phyloP scores from a whole-genome alignment of 2,113 vertebrate genomes.

The Okapia johnstoni region DNA sequence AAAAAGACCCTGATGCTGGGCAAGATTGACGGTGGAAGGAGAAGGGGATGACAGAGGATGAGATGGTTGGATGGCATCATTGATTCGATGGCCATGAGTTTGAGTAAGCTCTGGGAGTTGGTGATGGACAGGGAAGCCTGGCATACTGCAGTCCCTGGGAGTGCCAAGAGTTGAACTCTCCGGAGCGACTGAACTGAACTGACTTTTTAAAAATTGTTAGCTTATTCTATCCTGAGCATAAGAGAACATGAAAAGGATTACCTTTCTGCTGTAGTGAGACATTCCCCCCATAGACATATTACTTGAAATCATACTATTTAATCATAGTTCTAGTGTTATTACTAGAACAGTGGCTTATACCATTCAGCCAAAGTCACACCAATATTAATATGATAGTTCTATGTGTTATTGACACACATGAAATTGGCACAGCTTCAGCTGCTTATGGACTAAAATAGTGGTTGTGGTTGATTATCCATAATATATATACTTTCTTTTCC shows the following conservation, averaged over 20 bases:
- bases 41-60: neutral
- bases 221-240: neutral
- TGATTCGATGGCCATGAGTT: neutral
- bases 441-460: neutral
- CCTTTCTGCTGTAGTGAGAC: neutral
- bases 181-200: neutral
- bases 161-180: neutral
- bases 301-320: neutral
- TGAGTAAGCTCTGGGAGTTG: neutral
- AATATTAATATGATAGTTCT: neutral
- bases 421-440: neutral
- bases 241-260: neutral
- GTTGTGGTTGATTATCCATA: too few relatives aligned
- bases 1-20: neutral
- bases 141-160: neutral
- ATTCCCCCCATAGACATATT: neutral
- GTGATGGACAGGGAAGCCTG: neutral
- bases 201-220: neutral
- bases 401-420: neutral
- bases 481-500: neutral
- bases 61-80: neutral
- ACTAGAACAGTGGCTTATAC: neutral
- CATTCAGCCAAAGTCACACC: neutral
- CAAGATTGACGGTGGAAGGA: neutral
- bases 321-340: neutral